Base-by-base conservation (phyloP, 2,797 vertebrate species). In the Alauda arvensis region DNA sequence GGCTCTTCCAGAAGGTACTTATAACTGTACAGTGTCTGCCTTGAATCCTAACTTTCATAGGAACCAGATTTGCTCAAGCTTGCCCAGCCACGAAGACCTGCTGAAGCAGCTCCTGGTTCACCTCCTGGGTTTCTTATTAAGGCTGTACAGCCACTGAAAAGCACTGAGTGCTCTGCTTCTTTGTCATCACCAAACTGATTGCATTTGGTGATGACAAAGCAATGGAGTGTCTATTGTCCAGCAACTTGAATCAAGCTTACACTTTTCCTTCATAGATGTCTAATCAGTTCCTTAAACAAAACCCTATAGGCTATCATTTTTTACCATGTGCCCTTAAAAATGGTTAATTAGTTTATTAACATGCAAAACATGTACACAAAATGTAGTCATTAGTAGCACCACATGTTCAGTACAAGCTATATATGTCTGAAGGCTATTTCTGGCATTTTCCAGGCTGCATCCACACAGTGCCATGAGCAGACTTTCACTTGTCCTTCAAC, bases 311-410 rank as follows among this genome's bases (percentile, higher is more conserved):
- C 52, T 42, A 20, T 62, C 2, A n/a, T 91, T 85, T 91, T 91
- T 59, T 33, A 71, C 42, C 31, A 4, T 62, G 40, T 85, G 33
- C 33, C 66, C 85, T 87, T 86, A 70, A 29, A 88, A 77, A 23
- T 48, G 51, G 33, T 80, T 87, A 71, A 74, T 85, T 77, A 80
- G 60, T 83, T 91, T 87, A 68, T 87, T 83, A 67, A 66, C 85
- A 90, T 88, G 74, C 79, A 76, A 72, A 90, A 61, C 87, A 69
- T 59, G 80, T 59, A 85, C 62, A 90, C 29, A 66, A 76, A 84
- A 75, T 2, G 20, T 72, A 80, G 65, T 65, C 43, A 86, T 91
- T 91, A 85, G 76, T 34, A 70, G n/a, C 66, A 88, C 69, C 69
- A 68, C 76, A 72, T 87, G 72, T 61, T 85, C 69, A 61, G 59